These are phyloP conservation scores for Xylophagus ater DNA, from an alignment of 2,888 invertebrate genomes.

Conservation along the genomic window DNA sequence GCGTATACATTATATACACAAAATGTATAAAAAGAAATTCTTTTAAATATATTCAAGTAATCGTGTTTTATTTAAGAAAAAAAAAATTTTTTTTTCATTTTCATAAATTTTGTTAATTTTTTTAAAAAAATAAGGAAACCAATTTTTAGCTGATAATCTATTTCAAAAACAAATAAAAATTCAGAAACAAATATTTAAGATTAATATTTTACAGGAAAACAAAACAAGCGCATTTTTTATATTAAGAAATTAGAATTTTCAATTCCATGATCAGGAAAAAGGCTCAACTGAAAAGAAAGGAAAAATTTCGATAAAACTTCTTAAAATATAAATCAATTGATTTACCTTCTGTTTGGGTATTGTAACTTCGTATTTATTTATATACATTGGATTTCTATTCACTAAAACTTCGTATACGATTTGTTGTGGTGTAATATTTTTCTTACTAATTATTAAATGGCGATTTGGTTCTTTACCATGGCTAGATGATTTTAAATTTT, in stretches of 20 bases:
- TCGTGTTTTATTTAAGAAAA: too few relatives aligned
- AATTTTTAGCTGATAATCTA: slow-evolving; percentile 5
- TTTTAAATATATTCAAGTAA: too few relatives aligned
- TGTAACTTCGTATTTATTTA: slow-evolving; percentile 32
- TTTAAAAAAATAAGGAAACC: background rate
- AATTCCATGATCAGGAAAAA: slow-evolving; percentile 4
- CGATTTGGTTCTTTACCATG: slow-evolving; percentile 41
- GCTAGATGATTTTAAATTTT: slow-evolving; percentile 42
- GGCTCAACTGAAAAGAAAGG: background rate
- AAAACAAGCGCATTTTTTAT: too few relatives aligned
- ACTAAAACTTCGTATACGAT: slow-evolving; percentile 30
- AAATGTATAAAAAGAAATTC: background rate
- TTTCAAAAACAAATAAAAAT: slow-evolving; percentile 5
- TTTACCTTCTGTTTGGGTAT: slow-evolving; percentile 29
- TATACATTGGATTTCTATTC: slow-evolving; percentile 27
- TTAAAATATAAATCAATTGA: background rate
- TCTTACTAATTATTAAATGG: slow-evolving; percentile 32
- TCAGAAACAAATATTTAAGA: background rate
- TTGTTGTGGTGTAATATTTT: slow-evolving; percentile 22
- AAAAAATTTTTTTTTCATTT: too few relatives aligned
- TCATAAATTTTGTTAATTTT: too few relatives aligned
- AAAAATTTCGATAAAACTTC: background rate
- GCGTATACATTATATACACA: background rate
- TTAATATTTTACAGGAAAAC: background rate
- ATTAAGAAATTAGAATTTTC: too few relatives aligned